Conservation (phyloP, 1,140 invertebrate genomes). For the Rhopalosiphum maidis region DNA sequence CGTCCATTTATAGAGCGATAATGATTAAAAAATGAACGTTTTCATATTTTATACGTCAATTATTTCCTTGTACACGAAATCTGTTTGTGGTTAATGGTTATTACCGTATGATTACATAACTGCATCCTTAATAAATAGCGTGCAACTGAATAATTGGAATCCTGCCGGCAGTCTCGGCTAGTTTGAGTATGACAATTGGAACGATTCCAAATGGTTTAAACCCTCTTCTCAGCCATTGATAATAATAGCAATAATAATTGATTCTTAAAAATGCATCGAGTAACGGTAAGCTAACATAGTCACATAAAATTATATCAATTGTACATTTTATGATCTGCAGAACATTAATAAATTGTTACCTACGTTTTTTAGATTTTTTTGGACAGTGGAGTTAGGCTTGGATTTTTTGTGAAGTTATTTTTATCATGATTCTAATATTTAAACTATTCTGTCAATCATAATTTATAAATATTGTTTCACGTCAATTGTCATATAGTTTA, state of each 20-base stretch:
- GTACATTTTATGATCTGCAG: not conserved
- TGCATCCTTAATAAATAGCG: slow-evolving; percentile 2
- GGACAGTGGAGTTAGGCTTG: not conserved
- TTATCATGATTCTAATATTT: not conserved
- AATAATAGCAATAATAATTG: slow-evolving; percentile 18
- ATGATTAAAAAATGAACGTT: not conserved
- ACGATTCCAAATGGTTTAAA: slow-evolving; percentile 5
- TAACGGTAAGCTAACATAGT: not conserved
- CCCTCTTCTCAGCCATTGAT: not conserved
- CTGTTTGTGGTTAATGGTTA: not conserved
- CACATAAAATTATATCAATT: not conserved
- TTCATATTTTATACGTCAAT: not conserved
- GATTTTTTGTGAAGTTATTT: not conserved
- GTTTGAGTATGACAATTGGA: slow-evolving; percentile 15
- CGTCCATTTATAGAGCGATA: not conserved
- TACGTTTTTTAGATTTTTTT: not conserved
- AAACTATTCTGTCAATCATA: not conserved
- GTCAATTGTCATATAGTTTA: not conserved
- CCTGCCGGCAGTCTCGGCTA: not conserved
- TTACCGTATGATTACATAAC: not conserved
- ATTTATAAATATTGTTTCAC: not conserved
- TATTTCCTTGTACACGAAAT: not conserved
- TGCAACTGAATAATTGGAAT: slow-evolving; percentile 6
- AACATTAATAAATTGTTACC: not conserved
- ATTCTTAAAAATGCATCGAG: not conserved